A percentile compares a stretch with the other conserved stretches of the same genome.
These are phyloP conservation scores for Aphelinus atriplicis DNA, from an alignment of 1,140 invertebrate genomes.

Conservation along the genomic window DNA sequence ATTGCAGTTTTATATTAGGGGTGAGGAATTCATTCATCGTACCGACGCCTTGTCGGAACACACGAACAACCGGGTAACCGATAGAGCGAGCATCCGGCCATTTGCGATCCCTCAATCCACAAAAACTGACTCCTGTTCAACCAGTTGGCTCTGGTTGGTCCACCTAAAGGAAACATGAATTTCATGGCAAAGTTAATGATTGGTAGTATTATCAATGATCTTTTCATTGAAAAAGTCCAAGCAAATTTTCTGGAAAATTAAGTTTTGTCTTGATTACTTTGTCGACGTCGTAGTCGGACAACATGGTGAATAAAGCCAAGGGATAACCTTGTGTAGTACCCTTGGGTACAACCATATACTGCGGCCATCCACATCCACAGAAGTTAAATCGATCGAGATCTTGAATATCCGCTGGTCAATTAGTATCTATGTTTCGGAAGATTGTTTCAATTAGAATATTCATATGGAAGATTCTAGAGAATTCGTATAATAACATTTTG, in stretches of 20 bases:
- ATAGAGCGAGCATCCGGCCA: slow-evolving; percentile 79
- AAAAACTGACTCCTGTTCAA: slow-evolving; percentile 76
- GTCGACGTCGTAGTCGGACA: slow-evolving; percentile 79
- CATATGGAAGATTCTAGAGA: slow-evolving; percentile 69
- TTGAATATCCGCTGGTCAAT: slow-evolving; percentile 51
- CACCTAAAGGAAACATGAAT: slow-evolving; percentile 5
- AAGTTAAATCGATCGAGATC: slow-evolving; percentile 39
- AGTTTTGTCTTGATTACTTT: slow-evolving; percentile 64
- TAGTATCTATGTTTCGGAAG: slow-evolving; percentile 69
- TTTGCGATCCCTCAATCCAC: slow-evolving; percentile 76
- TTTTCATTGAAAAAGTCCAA: too few species aligned
- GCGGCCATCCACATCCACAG: slow-evolving; percentile 89
- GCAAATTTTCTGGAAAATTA: too few species aligned
- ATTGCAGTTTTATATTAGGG: slow-evolving; percentile 74
- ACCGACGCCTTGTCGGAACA: slow-evolving; percentile 61
- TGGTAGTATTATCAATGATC: too few species aligned
- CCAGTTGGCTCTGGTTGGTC: slow-evolving; percentile 4
- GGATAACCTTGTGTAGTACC: slow-evolving; percentile 75
- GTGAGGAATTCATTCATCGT: slow-evolving; percentile 73
- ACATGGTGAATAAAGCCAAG: slow-evolving; percentile 82
- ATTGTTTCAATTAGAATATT: slow-evolving; percentile 74
- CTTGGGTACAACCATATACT: slow-evolving; percentile 84
- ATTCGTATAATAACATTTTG: slow-evolving; percentile 65
- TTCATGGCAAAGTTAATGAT: too few species aligned
- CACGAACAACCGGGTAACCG: slow-evolving; percentile 82